Evolutionary conservation across 2,888 invertebrate genomes (phyloP).

Genomic region (Orthosia gracilis): DNA sequence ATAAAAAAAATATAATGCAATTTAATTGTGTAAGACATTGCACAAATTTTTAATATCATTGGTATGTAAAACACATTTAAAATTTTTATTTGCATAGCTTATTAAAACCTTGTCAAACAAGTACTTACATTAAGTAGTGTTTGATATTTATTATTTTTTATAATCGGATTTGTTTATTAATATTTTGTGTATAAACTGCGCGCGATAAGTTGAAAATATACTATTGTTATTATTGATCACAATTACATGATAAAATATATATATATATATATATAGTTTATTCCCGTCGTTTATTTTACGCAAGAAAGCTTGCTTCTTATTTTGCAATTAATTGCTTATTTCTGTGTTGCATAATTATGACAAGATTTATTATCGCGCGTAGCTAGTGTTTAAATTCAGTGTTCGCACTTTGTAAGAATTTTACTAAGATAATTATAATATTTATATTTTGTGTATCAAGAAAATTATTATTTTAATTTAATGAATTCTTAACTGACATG

Average conservation of each 20-base stretch:
- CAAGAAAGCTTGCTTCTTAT: background rate
- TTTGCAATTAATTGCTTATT: constrained; percentile 1
- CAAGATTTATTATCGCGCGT: constrained; percentile 26
- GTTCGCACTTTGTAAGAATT: constrained; percentile 62
- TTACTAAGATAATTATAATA: constrained; percentile 58
- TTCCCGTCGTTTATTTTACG: background rate
- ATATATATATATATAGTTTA: no score
- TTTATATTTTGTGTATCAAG: constrained; percentile 70
- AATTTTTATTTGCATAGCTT: constrained; percentile 63
- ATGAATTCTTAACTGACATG: constrained; percentile 53
- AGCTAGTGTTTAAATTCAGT: constrained; percentile 67
- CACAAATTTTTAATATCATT: constrained; percentile 75
- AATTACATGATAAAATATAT: no score
- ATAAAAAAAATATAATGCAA: constrained; percentile 69
- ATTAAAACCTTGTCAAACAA: constrained; percentile 73
- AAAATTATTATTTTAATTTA: constrained; percentile 60
- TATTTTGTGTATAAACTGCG: constrained; percentile 27
- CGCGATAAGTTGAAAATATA: constrained; percentile 25
- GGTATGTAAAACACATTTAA: constrained; percentile 52
- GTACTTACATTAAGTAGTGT: constrained; percentile 80
- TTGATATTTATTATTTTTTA: constrained; percentile 64
- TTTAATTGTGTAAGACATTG: constrained; percentile 70
- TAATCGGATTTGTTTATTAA: constrained; percentile 48
- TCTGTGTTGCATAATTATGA: background rate
- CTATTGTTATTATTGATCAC: constrained; percentile 18